These are phyloP conservation scores for Gobio occitaniae DNA, from an alignment of 2,797 vertebrate genomes.

Conservation along the genomic window DNA sequence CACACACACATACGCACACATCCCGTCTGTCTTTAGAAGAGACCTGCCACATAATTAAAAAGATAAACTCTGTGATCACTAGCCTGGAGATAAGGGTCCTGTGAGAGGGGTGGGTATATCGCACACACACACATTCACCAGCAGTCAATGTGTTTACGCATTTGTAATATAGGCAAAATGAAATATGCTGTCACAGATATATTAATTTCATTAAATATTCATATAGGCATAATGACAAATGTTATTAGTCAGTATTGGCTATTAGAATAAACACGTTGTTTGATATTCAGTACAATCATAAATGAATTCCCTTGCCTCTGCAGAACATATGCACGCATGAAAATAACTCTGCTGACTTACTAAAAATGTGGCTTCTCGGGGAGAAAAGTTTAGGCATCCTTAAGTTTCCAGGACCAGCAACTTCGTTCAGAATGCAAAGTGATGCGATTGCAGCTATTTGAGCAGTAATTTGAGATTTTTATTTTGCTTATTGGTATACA, in stretches of 20 bases:
- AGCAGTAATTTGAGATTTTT: background rate
- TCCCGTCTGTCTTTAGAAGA: constrained; percentile 73
- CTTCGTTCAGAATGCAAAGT: background rate
- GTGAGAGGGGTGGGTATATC: constrained; percentile 67
- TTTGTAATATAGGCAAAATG: constrained; percentile 51
- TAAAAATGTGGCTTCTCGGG: background rate
- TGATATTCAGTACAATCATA: constrained; percentile 52
- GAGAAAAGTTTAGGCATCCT: background rate
- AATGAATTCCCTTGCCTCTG: constrained; percentile 34
- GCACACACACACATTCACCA: background rate
- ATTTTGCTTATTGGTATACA: too few relatives aligned
- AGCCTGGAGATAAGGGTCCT: constrained; percentile 76
- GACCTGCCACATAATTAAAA: constrained; percentile 81
- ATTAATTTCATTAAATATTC: constrained; percentile 62
- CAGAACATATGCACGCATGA: constrained; percentile 7
- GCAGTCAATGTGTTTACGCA: constrained; percentile 53
- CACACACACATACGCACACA: constrained; percentile 35
- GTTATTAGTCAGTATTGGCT: constrained; percentile 46
- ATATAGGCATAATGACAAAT: constrained; percentile 49
- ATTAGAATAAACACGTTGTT: constrained; percentile 53
- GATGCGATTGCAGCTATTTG: background rate
- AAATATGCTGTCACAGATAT: constrained; percentile 54
- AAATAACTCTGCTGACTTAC: constrained; percentile 18
- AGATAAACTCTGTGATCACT: constrained; percentile 77
- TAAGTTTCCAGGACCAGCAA: background rate